Conservation (phyloP, 1,140 invertebrate genomes). For the Andricus grossulariae region DNA sequence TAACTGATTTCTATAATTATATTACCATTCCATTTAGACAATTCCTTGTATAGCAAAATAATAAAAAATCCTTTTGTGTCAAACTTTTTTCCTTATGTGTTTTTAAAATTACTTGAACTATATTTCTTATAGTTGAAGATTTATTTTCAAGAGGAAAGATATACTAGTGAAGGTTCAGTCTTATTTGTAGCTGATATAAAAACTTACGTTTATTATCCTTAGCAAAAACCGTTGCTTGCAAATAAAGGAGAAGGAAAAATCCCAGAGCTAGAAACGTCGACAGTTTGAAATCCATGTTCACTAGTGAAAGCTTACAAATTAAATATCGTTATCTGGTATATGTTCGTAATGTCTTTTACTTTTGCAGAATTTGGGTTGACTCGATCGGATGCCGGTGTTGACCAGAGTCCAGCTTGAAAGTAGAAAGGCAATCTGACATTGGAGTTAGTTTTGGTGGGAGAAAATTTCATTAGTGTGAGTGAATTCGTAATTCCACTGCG, state of each 20-base stretch:
- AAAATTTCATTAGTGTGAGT: background rate
- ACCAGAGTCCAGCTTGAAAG: conserved; percentile 5
- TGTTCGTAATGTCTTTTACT: background rate
- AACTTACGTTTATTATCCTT: conserved; percentile 24
- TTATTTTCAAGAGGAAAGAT: background rate
- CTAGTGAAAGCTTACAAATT: background rate
- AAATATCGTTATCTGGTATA: background rate
- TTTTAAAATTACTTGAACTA: background rate
- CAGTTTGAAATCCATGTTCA: background rate
- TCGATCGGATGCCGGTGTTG: background rate
- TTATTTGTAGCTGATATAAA: background rate
- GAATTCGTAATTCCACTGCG: background rate
- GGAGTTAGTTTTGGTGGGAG: background rate
- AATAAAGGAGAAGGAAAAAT: background rate
- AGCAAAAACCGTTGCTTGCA: conserved; percentile 11
- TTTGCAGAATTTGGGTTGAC: background rate
- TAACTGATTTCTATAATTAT: too few relatives aligned
- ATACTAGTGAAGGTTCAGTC: background rate
- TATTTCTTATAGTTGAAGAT: background rate
- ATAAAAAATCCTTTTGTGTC: too few relatives aligned
- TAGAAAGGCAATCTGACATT: background rate
- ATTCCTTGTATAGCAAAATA: too few relatives aligned
- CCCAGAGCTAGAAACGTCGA: background rate
- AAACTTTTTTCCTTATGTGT: background rate
- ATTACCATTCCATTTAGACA: too few relatives aligned